A percentile compares a stretch with the other conserved stretches of the same genome.
Evolutionary conservation across 2,113 vertebrate species (phyloP).

Genomic region (Narcine bancroftii): DNA sequence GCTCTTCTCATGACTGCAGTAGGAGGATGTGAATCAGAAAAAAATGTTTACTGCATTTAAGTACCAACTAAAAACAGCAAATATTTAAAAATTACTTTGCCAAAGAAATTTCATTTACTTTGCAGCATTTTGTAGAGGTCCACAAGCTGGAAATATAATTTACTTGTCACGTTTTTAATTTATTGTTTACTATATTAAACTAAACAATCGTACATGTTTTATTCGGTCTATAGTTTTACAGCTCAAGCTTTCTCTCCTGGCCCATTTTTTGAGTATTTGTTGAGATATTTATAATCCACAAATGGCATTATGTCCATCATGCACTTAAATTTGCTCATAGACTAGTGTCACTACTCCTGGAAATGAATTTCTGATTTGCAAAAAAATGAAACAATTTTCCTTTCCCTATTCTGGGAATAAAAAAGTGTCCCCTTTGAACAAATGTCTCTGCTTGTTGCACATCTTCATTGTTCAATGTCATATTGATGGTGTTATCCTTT

Average conservation of each 20-base stretch:
- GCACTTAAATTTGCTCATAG: constrained; percentile 9
- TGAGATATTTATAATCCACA: constrained; percentile 10
- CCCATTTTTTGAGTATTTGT: constrained; percentile 29
- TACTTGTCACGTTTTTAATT: constrained; percentile 15
- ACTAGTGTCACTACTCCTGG: neutral
- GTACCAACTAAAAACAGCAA: neutral
- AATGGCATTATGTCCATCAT: neutral
- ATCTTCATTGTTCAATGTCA: constrained; percentile 32
- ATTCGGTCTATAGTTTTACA: neutral
- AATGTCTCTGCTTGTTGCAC: neutral
- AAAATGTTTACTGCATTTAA: neutral
- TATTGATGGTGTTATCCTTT: constrained; percentile 1
- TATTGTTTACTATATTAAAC: constrained; percentile 25
- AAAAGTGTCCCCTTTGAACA: neutral
- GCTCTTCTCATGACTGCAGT: neutral
- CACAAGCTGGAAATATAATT: neutral
- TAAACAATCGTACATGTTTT: neutral
- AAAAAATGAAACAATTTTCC: neutral
- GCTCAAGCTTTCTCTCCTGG: neutral
- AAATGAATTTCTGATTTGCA: constrained; percentile 16
- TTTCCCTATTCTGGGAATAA: neutral
- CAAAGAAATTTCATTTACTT: neutral
- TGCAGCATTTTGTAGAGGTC: neutral
- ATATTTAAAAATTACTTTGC: neutral
- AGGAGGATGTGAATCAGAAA: neutral